These are phyloP conservation scores for Brachycybe producta DNA, from an alignment of 2,888 invertebrate species.

Conservation along the genomic window DNA sequence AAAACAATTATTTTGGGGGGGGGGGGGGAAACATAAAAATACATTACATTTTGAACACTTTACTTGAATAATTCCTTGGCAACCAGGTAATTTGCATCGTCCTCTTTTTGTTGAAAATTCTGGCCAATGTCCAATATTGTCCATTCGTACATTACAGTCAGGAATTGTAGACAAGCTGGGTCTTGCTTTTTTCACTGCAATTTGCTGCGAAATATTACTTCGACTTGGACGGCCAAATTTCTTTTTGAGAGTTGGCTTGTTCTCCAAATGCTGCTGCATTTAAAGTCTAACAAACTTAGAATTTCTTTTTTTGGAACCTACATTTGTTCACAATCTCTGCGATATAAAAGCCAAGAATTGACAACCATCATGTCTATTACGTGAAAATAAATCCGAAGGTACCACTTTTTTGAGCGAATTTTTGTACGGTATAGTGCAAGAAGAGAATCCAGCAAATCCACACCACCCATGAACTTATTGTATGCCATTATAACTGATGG, in stretches of 20 bases:
- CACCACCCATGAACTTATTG: constrained; percentile 28
- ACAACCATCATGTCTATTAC: constrained; percentile 23
- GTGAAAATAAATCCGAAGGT: constrained; percentile 26
- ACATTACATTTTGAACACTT: constrained; percentile 9
- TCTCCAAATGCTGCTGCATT: constrained; percentile 3
- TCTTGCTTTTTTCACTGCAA: not conserved
- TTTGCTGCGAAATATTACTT: not conserved
- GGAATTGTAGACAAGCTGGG: not conserved
- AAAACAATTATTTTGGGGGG: not conserved
- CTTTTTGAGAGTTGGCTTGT: not conserved
- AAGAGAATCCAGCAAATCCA: constrained; percentile 28
- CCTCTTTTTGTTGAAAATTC: not conserved
- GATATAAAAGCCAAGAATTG: constrained; percentile 22
- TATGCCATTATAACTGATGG: constrained; percentile 7
- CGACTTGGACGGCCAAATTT: constrained; percentile 7
- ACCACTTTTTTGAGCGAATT: constrained; percentile 24
- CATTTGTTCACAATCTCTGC: not conserved
- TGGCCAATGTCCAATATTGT: constrained; percentile 7
- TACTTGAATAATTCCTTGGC: not conserved
- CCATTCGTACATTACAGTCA: not conserved
- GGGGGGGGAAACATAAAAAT: constrained; percentile 3
- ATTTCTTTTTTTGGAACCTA: not conserved
- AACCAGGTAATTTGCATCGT: constrained; percentile 4
- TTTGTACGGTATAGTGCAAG: constrained; percentile 27
- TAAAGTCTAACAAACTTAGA: constrained; percentile 2